Evolutionary conservation across 2,888 invertebrate genomes (phyloP).

Genomic region (Drosophila testacea): DNA sequence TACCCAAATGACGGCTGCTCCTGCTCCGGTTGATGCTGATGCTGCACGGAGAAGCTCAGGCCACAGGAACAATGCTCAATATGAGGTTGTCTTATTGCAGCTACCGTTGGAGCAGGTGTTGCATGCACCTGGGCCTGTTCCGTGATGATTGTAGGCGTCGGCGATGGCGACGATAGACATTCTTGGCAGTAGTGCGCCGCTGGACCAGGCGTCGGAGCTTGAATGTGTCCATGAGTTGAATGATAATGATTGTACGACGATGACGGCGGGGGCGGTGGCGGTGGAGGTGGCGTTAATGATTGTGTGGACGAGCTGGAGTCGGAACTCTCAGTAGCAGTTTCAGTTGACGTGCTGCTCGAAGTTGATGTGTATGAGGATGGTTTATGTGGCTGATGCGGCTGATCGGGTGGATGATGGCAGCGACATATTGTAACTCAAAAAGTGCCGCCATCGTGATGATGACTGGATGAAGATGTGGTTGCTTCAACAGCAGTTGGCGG

Average conservation of each 20-base stretch:
- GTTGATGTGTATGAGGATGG: constrained; percentile 72
- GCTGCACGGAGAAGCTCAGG: constrained; percentile 72
- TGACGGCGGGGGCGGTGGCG: constrained; percentile 61
- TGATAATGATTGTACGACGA: constrained; percentile 52
- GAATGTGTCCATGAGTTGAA: constrained; percentile 28
- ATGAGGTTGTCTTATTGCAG: constrained; percentile 39
- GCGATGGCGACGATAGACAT: constrained; percentile 76
- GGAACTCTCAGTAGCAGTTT: constrained; percentile 60
- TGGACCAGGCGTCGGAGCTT: constrained; percentile 41
- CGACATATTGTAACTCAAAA: constrained; percentile 85
- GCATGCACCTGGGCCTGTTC: constrained; percentile 81
- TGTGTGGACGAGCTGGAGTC: constrained; percentile 68
- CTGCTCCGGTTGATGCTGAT: constrained; percentile 23
- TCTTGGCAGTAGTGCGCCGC: constrained; percentile 71
- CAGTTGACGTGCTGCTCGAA: constrained; percentile 61
- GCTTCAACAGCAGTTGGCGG: constrained; percentile 51
- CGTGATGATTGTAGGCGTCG: constrained; percentile 78
- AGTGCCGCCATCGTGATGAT: constrained; percentile 82
- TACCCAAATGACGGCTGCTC: constrained; percentile 42
- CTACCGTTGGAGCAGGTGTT: constrained; percentile 34
- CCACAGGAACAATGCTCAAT: constrained; percentile 82
- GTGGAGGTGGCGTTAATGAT: constrained; percentile 60
- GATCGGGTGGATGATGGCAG: constrained; percentile 82
- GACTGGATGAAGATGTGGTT: constrained; percentile 60
- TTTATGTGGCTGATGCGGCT: constrained; percentile 74